Conservation (phyloP, 2,113 vertebrate genomes). For the Cheirogaleus medius region DNA sequence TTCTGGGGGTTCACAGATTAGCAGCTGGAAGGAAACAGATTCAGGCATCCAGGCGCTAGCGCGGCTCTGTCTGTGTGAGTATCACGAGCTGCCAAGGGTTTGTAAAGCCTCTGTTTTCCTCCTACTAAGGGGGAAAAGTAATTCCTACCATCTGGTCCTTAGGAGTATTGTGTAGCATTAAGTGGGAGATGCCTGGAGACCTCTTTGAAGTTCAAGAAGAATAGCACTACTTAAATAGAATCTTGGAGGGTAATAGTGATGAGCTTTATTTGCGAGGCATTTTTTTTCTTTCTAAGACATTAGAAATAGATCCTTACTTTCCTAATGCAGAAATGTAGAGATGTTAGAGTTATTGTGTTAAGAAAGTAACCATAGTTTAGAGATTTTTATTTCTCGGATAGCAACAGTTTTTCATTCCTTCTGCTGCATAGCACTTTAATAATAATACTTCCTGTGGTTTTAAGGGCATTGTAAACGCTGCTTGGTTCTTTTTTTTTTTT, state of each 20-base stretch:
- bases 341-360: background rate
- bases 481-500: background rate
- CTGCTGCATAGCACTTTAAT: background rate
- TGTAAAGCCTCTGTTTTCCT: background rate
- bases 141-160: slow-evolving; percentile 43
- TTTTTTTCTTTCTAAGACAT: background rate
- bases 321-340: background rate
- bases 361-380: background rate
- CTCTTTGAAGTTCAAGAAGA: slow-evolving; percentile 23
- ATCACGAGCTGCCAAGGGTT: background rate
- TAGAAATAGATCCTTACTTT: slow-evolving; percentile 21
- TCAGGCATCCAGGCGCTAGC: background rate
- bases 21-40: slow-evolving; percentile 24
- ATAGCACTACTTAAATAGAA: background rate
- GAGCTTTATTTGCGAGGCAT: background rate
- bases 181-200: slow-evolving; percentile 31
- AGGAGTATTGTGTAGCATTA: background rate
- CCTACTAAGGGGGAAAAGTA: background rate
- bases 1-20: slow-evolving; percentile 19
- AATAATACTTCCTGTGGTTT: background rate
- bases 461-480: background rate
- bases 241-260: background rate
- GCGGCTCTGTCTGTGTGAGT: background rate
- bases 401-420: background rate
- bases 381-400: background rate